phyloP scores from a whole-genome alignment of 2,113 vertebrate genomes.

The Myotis yumanensis region DNA sequence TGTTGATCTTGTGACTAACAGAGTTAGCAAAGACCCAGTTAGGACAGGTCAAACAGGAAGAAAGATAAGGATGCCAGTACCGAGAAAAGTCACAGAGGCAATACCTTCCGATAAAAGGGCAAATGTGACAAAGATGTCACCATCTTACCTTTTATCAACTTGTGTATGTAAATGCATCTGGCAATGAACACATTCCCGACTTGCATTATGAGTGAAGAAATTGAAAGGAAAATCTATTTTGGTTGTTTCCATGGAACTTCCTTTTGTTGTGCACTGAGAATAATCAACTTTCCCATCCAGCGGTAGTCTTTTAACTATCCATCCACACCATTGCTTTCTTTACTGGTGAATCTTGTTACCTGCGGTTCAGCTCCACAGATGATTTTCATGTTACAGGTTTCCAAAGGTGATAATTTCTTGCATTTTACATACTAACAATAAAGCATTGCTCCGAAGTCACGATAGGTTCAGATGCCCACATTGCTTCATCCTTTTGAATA shows the following conservation, averaged over 20 bases:
- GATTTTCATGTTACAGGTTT: constrained; percentile 72
- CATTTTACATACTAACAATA: constrained; percentile 69
- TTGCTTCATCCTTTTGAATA: constrained; percentile 64
- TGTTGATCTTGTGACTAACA: constrained; percentile 77
- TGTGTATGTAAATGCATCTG: background rate
- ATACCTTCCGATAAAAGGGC: constrained; percentile 45
- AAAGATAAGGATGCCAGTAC: constrained; percentile 66
- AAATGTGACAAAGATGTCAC: constrained; percentile 30
- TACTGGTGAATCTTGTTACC: constrained; percentile 58
- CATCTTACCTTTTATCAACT: background rate
- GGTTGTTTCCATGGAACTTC: constrained; percentile 45
- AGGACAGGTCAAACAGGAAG: constrained; percentile 72
- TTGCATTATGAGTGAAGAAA: background rate
- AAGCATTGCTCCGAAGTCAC: constrained; percentile 73
- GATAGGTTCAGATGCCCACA: constrained; percentile 45
- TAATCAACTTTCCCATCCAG: constrained; percentile 54
- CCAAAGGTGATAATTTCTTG: constrained; percentile 78
- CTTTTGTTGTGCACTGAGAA: constrained; percentile 49
- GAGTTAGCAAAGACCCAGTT: constrained; percentile 79
- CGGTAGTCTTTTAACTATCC: constrained; percentile 62
- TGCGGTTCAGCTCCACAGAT: constrained; percentile 63
- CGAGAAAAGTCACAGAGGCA: constrained; percentile 53
- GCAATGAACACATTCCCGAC: background rate
- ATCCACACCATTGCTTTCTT: constrained; percentile 71
- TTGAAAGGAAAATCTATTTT: constrained; percentile 14